Evolutionary conservation across 1,140 invertebrate genomes (phyloP).

Genomic region (Temnothorax longispinosus): DNA sequence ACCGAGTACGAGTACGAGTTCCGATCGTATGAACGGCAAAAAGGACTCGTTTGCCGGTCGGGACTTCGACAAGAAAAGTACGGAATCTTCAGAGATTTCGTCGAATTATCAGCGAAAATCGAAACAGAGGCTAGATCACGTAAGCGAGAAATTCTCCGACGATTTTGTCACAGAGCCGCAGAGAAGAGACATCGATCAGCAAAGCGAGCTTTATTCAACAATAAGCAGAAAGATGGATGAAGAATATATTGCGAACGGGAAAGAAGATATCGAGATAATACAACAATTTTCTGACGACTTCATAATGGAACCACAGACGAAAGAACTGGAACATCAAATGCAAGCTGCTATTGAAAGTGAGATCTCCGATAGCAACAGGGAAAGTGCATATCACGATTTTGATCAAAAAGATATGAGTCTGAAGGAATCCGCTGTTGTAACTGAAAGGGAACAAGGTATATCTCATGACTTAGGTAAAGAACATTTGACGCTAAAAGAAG

Average conservation of each 20-base stretch:
- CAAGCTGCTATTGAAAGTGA: not conserved
- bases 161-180: conserved; percentile 51
- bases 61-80: conserved; percentile 47
- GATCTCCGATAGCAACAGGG: too few species aligned
- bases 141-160: conserved; percentile 58
- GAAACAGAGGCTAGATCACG: not conserved
- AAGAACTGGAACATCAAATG: not conserved
- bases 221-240: not conserved
- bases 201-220: not conserved
- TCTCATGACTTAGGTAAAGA: not conserved
- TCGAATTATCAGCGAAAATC: not conserved
- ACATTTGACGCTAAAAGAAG: conserved; percentile 5
- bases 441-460: not conserved
- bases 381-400: not conserved
- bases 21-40: conserved; percentile 41
- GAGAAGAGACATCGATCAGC: not conserved
- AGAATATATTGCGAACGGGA: not conserved
- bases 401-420: not conserved
- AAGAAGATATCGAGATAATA: conserved; percentile 2
- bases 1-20: conserved; percentile 47
- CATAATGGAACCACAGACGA: not conserved
- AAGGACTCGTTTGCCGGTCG: not conserved
- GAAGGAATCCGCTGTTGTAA: not conserved
- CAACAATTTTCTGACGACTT: conserved; percentile 50
- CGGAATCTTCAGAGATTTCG: conserved; percentile 6